phyloP scores from a whole-genome alignment of 92 coral and sea anemone species.

The Isaurus tuberculatus region DNA sequence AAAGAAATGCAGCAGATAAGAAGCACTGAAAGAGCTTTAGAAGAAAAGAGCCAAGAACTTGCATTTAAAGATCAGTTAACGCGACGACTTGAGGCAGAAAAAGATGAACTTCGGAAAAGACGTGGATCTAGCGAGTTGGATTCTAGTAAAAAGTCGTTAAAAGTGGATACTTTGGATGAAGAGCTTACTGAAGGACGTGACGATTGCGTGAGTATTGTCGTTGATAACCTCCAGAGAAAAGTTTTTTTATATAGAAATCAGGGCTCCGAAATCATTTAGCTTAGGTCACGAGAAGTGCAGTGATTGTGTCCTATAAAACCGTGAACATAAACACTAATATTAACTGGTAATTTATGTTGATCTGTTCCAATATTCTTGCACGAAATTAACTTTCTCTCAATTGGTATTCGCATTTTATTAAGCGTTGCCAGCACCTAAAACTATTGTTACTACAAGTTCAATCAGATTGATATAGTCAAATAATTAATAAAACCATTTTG shows the following conservation, averaged over 20 bases:
- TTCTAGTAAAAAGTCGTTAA: conserved; percentile 46
- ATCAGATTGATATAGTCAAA: too few relatives aligned
- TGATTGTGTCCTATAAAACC: background rate
- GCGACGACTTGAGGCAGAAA: conserved; percentile 86
- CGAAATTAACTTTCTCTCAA: too few relatives aligned
- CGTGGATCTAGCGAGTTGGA: conserved; percentile 66
- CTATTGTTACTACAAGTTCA: too few relatives aligned
- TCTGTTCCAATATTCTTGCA: too few relatives aligned
- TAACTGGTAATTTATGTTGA: too few relatives aligned
- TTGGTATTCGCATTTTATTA: too few relatives aligned
- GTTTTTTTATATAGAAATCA: background rate
- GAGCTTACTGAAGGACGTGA: conserved; percentile 18
- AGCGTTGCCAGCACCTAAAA: too few relatives aligned
- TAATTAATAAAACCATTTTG: too few relatives aligned
- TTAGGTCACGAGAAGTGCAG: background rate
- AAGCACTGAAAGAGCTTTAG: conserved; percentile 83
- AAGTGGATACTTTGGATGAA: conserved; percentile 25
- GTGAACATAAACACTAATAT: too few relatives aligned
- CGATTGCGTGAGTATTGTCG: conserved; percentile 35
- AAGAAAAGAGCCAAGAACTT: conserved; percentile 86
- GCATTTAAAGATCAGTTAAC: conserved; percentile 93
- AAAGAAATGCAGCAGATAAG: conserved; percentile 92
- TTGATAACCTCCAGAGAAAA: background rate
- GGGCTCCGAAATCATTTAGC: background rate
- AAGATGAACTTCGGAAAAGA: conserved; percentile 71